Conservation (phyloP, 2,797 vertebrate genomes). For the Falco rusticolus region DNA sequence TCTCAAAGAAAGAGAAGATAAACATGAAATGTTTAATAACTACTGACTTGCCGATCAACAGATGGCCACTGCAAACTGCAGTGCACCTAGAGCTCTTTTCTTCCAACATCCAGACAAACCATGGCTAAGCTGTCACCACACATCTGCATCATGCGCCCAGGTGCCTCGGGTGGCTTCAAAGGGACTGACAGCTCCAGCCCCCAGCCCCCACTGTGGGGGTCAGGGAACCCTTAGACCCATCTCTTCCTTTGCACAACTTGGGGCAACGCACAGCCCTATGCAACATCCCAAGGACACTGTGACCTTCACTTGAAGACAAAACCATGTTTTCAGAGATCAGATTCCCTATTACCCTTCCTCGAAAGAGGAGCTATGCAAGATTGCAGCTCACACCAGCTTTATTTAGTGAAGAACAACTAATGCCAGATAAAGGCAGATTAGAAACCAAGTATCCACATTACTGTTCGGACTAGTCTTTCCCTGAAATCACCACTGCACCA, state of each 20-base stretch:
- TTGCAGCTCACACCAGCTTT: neutral
- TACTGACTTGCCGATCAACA: neutral
- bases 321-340: neutral
- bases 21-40: neutral
- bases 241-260: rapidly evolving
- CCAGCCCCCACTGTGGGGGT: neutral
- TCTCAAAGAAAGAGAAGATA: neutral
- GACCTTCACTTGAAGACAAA: neutral
- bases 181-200: neutral
- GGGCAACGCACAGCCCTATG: rapidly evolving
- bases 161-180: neutral
- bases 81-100: neutral
- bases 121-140: neutral
- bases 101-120: neutral
- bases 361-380: neutral
- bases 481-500: neutral
- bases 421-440: neutral
- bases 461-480: neutral
- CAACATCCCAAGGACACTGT: rapidly evolving
- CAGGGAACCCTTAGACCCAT: neutral
- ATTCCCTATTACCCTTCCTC: neutral
- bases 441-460: neutral
- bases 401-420: neutral
- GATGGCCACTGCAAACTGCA: neutral
- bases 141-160: rapidly evolving